Percentiles rank a stretch among this genome's conserved stretches.
phyloP scores from a whole-genome alignment of 2,113 vertebrate genomes.

The Rissa tridactyla region DNA sequence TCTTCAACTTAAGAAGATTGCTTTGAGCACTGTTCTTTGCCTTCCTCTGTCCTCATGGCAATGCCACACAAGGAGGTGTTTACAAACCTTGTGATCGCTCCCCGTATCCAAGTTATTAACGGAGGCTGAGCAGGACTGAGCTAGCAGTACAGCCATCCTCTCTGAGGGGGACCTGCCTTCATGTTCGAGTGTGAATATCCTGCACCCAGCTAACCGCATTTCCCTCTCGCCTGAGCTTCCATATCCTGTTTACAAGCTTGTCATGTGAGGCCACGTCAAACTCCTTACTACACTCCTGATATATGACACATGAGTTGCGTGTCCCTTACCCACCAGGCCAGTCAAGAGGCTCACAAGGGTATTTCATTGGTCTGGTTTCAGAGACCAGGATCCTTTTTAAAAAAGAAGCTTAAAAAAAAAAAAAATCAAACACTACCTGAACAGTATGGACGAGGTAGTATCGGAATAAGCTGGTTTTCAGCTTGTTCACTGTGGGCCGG shows the following conservation, averaged over 20 bases:
- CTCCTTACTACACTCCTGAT: not conserved
- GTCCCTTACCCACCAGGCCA: not conserved
- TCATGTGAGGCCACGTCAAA: not conserved
- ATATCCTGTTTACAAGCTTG: not conserved
- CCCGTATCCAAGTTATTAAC: not conserved
- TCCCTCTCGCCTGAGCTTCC: not conserved
- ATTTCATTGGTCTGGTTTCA: not conserved
- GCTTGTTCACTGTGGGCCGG: conserved; percentile 88
- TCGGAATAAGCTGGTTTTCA: conserved; percentile 92
- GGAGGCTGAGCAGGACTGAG: not conserved
- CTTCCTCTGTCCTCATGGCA: not conserved
- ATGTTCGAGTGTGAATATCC: fast-evolving
- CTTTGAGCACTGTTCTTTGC: not conserved
- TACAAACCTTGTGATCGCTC: not conserved
- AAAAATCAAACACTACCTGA: conserved; percentile 72
- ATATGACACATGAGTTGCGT: not conserved
- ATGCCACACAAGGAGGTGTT: fast-evolving
- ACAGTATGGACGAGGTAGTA: conserved; percentile 89
- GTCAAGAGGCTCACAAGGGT: not conserved
- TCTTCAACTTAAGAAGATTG: not conserved
- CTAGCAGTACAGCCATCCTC: not conserved
- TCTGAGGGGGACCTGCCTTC: not conserved
- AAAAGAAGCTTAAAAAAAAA: not conserved
- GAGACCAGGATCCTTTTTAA: not conserved
- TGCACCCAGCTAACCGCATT: not conserved